Conservation (phyloP, 2,113 vertebrate genomes). For the Plecturocebus donacophilus region DNA sequence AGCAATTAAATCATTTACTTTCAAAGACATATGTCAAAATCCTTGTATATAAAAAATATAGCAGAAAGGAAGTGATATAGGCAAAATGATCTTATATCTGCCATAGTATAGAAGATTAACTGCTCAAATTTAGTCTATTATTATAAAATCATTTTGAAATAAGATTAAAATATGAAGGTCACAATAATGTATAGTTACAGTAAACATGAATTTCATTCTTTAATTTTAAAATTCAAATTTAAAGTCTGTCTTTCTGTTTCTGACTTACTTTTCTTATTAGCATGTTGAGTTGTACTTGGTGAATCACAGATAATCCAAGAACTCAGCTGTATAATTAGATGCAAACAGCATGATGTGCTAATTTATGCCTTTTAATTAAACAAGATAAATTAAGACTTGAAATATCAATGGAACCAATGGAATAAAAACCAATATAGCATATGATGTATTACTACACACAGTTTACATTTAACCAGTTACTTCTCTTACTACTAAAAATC, state of each 20-base stretch:
- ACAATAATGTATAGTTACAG: neutral
- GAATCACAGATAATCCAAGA: slow-evolving; percentile 41
- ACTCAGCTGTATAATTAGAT: neutral
- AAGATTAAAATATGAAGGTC: neutral
- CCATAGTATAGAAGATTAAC: neutral
- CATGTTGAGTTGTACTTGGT: neutral
- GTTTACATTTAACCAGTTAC: neutral
- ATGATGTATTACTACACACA: neutral
- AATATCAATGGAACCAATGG: neutral
- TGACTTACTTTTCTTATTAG: neutral
- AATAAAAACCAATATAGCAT: neutral
- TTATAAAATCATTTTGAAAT: slow-evolving; percentile 10
- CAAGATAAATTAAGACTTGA: slow-evolving; percentile 30
- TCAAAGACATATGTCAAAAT: neutral
- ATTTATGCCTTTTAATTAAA: slow-evolving; percentile 56
- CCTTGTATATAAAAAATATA: neutral
- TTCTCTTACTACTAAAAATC: neutral
- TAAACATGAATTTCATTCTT: neutral
- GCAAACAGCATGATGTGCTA: slow-evolving; percentile 42
- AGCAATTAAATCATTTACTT: neutral
- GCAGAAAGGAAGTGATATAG: neutral
- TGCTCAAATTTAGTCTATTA: neutral
- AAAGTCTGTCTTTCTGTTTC: neutral
- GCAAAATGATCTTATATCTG: neutral
- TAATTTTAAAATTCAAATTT: slow-evolving; percentile 14